phyloP scores from a whole-genome alignment of 2,888 invertebrate genomes.

The Torymus tubicola region DNA sequence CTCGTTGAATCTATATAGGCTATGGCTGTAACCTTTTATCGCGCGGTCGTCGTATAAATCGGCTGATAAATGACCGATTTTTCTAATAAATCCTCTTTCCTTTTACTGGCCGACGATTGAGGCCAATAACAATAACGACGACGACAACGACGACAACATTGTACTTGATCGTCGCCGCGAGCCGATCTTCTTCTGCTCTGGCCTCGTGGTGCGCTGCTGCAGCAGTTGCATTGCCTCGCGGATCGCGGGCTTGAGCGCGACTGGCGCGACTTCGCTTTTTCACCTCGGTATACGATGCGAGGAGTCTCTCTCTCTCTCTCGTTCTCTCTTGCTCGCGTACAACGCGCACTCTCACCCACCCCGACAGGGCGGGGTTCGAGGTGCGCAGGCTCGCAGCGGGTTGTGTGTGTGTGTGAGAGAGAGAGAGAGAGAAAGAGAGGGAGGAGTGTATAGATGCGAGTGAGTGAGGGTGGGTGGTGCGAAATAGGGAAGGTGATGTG shows the following conservation, averaged over 20 bases:
- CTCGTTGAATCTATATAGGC: too few relatives aligned
- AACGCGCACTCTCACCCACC: constrained; percentile 62
- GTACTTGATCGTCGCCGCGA: too few relatives aligned
- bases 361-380: constrained; percentile 74
- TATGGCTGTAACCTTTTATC: too few relatives aligned
- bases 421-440: background rate
- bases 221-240: constrained; percentile 65
- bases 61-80: too few relatives aligned
- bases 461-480: background rate
- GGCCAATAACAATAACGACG: too few relatives aligned
- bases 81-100: too few relatives aligned
- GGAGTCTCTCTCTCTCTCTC: too few relatives aligned
- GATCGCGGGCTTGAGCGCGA: constrained; percentile 68
- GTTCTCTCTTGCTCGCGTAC: constrained; percentile 56
- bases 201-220: constrained; percentile 12
- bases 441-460: background rate
- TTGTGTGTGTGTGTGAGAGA: background rate
- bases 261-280: constrained; percentile 54
- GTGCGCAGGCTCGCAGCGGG: constrained; percentile 70
- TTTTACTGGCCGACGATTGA: too few relatives aligned
- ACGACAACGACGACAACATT: too few relatives aligned
- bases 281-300: constrained; percentile 30
- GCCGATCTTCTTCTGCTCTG: background rate
- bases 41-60: too few relatives aligned
- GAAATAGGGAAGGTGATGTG: too few relatives aligned